Conservation (phyloP, 2,888 invertebrate genomes). For the Alentia gelatinosa region DNA sequence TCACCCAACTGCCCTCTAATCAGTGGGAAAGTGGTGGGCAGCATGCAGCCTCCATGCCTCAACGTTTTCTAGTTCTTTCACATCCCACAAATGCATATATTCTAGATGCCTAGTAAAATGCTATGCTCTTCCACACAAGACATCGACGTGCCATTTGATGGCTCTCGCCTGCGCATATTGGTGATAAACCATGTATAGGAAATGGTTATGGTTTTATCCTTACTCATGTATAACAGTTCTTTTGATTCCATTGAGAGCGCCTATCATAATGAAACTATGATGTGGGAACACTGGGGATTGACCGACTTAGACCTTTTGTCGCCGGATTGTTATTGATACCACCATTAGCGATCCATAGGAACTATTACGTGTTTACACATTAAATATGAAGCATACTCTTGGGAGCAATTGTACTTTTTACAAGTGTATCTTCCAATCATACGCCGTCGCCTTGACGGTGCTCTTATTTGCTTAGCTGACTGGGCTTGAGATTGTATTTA, state of each 20-base stretch:
- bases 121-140: no score
- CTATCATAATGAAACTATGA: not conserved
- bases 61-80: no score
- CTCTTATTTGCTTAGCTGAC: not conserved
- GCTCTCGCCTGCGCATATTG: no score
- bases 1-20: not conserved
- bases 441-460: not conserved
- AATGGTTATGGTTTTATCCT: no score
- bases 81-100: no score
- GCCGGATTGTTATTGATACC: slow-evolving; percentile 25
- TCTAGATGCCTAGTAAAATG: no score
- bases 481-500: not conserved
- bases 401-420: slow-evolving; percentile 45
- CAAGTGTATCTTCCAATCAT: slow-evolving; percentile 23
- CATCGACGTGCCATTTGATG: no score
- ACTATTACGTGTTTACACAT: slow-evolving; percentile 25
- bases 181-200: no score
- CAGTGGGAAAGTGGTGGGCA: not conserved
- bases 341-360: not conserved
- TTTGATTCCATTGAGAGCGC: not conserved
- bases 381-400: slow-evolving; percentile 39
- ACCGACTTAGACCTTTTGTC: not conserved
- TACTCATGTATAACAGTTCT: no score
- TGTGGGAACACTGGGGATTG: not conserved
- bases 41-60: not conserved